Base-by-base conservation (phyloP, 2,797 vertebrate genomes). In the Potorous gilbertii region DNA sequence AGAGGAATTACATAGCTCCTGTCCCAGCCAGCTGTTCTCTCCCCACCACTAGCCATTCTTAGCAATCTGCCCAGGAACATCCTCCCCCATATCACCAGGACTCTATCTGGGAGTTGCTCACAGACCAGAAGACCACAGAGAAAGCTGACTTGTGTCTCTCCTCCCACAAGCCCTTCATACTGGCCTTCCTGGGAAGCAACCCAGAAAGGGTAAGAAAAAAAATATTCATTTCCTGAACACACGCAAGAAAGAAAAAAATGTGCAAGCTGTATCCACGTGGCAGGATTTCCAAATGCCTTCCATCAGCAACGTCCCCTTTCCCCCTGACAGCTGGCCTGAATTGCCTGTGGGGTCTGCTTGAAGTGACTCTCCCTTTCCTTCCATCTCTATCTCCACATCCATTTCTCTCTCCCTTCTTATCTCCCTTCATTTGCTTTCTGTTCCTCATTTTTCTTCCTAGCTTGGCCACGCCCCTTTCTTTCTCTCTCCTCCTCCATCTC, bases 231-330 rank as follows among this genome's bases (percentile, higher is more conserved):
- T 97, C 96, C 95, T 91, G 96, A 93, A 18, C 92, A 16, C 0
- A 81, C 62, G 0, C 3, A 29, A 54, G 54, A 74, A 94, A 55
- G 34, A 3, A 50, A 91, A 59, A 2, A 56, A 31, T 0, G 28
- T 1, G 0, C 52, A 40, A 91, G 62, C 56, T 0, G 10, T 1
- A 6, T 81, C 97, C 96, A 96, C 94, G 94, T 97, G 97, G 97
- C 97, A 40, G 34, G 66, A 93, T 3, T 40, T 74, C 87, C 34
- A 6, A 55, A 54, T 1, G 12, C 57, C 92, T 56, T 1, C 4
- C 24, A 0, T 6, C 1, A 10, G 56, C 54, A 0, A 4, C 28
- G 4, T 56, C n/a, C 62, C 1, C 0, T 0, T 21, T 29, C 28
- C 74, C 5, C 0, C 21, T 11, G 50, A 29, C 55, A 93, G 1